Percentiles rank a stretch among this genome's conserved stretches.
Evolutionary conservation across 1,140 invertebrate species (phyloP).

Genomic region (Samia ricini): DNA sequence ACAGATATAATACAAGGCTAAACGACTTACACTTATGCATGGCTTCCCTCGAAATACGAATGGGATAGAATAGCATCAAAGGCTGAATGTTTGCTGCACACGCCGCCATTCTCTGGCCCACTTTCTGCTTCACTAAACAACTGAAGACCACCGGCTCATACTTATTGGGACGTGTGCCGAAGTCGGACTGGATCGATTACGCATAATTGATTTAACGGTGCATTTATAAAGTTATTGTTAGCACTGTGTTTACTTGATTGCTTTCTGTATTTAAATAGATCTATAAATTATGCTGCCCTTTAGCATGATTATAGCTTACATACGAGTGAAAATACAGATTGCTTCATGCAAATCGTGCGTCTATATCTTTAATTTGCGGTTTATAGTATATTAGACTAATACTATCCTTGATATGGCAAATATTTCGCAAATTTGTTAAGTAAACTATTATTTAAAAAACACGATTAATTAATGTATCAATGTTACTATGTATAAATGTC

Average conservation of each 20-base stretch:
- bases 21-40: constrained; percentile 5
- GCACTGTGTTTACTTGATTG: not conserved
- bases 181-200: not conserved
- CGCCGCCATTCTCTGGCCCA: constrained; percentile 23
- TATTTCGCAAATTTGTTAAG: too few species aligned
- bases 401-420: too few species aligned
- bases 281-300: too few species aligned
- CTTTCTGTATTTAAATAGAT: not conserved
- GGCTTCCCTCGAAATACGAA: constrained; percentile 4
- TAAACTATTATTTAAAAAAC: too few species aligned
- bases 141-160: constrained; percentile 27
- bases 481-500: too few species aligned
- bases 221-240: not conserved
- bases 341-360: not conserved
- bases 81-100: constrained; percentile 8
- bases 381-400: not conserved
- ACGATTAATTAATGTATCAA: too few species aligned
- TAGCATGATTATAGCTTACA: not conserved
- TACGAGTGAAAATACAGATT: not conserved
- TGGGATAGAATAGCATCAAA: not conserved
- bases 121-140: constrained; percentile 28
- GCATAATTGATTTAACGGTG: constrained; percentile 14
- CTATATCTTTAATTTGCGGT: not conserved
- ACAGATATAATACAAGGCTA: not conserved
- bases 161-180: constrained; percentile 29